Evolutionary conservation across 2,797 vertebrate genomes (phyloP).

Genomic region (Chaetodon trifasciatus): DNA sequence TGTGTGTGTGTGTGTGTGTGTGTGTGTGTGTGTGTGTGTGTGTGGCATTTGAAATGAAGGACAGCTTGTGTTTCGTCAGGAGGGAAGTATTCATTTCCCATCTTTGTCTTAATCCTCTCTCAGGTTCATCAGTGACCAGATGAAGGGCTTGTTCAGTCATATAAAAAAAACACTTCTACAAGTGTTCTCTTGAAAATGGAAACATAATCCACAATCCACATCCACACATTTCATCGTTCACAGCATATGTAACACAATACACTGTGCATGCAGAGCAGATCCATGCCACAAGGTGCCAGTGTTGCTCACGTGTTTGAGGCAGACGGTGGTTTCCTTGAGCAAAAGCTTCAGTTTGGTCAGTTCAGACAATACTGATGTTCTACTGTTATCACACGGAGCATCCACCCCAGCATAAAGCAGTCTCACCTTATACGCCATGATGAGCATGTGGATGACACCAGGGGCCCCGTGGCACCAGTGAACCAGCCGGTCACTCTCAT

Average conservation of each 20-base stretch:
- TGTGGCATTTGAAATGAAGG: neutral
- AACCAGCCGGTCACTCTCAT: conserved; percentile 95
- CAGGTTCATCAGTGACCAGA: neutral
- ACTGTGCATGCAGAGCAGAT: conserved; percentile 6
- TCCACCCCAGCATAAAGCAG: accelerated
- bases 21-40: conserved; percentile 2
- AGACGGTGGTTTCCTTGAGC: neutral
- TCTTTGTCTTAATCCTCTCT: neutral
- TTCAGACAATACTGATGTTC: neutral
- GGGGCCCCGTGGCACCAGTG: conserved; percentile 98
- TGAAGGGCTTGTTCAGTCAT: neutral
- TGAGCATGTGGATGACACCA: conserved; percentile 92
- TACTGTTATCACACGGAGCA: neutral
- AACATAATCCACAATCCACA: neutral
- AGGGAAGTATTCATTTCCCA: neutral
- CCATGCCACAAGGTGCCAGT: conserved; percentile 33
- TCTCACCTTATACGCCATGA: conserved; percentile 92
- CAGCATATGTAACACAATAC: neutral
- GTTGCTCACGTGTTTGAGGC: conserved; percentile 11
- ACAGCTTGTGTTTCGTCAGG: conserved; percentile 1
- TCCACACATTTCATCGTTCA: neutral
- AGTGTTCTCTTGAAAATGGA: neutral
- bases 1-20: neutral
- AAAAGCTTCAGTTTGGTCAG: neutral
- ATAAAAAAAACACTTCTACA: neutral